Conservation (phyloP, 2,888 invertebrate species). For the Machimus atricapillus region DNA sequence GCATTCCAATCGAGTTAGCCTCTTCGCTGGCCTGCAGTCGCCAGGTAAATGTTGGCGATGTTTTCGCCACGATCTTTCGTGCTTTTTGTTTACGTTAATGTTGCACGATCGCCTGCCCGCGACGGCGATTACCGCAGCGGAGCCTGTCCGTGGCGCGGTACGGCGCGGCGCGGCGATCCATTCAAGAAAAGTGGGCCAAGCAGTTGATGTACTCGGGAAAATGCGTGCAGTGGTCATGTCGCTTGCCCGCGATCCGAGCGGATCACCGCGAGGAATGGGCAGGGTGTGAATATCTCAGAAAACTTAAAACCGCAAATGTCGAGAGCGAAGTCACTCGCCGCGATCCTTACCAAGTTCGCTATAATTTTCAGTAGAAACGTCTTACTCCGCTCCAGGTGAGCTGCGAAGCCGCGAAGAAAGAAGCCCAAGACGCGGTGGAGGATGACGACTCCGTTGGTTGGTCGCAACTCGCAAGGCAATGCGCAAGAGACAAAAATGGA, state of each 20-base stretch:
- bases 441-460: background rate
- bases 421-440: background rate
- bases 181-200: conserved; percentile 28
- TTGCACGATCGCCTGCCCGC: conserved; percentile 6
- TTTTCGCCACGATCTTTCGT: background rate
- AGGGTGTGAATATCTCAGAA: background rate
- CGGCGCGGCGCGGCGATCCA: background rate
- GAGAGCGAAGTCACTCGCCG: background rate
- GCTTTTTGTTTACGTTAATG: background rate
- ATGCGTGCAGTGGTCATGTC: conserved; percentile 29
- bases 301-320: conserved; percentile 10
- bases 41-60: background rate
- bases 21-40: background rate
- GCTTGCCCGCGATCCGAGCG: background rate
- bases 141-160: background rate
- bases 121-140: background rate
- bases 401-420: background rate
- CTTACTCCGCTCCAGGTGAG: background rate
- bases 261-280: background rate
- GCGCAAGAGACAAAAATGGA: background rate
- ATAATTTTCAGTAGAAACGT: conserved; percentile 19
- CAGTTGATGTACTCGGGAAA: conserved; percentile 10
- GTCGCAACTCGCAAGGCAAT: background rate
- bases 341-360: conserved; percentile 10
- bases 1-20: conserved; percentile 20